Evolutionary conservation across 2,113 vertebrate species (phyloP).

Genomic region (Dipodomys merriami): DNA sequence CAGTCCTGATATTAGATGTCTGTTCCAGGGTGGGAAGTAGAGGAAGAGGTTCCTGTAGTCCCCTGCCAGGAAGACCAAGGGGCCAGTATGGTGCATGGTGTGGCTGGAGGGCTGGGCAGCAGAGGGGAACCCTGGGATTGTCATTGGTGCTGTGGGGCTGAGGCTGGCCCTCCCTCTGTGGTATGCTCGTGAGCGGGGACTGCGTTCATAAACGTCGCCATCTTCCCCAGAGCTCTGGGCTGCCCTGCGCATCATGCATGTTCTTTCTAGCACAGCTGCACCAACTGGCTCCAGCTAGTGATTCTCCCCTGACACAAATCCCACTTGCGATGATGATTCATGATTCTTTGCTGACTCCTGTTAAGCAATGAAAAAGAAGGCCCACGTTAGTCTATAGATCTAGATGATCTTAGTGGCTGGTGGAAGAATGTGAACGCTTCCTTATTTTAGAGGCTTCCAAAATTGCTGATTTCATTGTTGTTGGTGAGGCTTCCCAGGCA

Average conservation of each 20-base stretch:
- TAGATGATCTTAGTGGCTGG: slow-evolving; percentile 47
- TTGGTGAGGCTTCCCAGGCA: background rate
- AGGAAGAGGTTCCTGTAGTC: too few relatives aligned
- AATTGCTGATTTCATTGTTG: background rate
- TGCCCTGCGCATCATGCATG: background rate
- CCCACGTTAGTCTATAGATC: slow-evolving; percentile 46
- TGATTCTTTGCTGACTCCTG: slow-evolving; percentile 67
- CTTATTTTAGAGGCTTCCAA: background rate
- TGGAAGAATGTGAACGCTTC: background rate
- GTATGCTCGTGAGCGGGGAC: background rate
- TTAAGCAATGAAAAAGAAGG: slow-evolving; percentile 40
- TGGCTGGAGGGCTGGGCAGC: background rate
- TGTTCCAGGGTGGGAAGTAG: background rate
- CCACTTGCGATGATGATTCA: slow-evolving; percentile 72
- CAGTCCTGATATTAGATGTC: accelerated
- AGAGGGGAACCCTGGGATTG: background rate
- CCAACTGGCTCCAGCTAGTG: slow-evolving; percentile 47
- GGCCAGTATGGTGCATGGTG: accelerated
- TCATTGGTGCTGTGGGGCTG: accelerated
- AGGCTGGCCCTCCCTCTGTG: background rate
- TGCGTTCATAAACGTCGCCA: background rate
- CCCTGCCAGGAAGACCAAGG: accelerated
- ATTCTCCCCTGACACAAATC: slow-evolving; percentile 69
- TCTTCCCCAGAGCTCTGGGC: too few relatives aligned
- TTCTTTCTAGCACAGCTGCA: background rate